These are phyloP conservation scores for Montipora cactus DNA, from an alignment of 64 coral and sea anemone species.

Conservation along the genomic window DNA sequence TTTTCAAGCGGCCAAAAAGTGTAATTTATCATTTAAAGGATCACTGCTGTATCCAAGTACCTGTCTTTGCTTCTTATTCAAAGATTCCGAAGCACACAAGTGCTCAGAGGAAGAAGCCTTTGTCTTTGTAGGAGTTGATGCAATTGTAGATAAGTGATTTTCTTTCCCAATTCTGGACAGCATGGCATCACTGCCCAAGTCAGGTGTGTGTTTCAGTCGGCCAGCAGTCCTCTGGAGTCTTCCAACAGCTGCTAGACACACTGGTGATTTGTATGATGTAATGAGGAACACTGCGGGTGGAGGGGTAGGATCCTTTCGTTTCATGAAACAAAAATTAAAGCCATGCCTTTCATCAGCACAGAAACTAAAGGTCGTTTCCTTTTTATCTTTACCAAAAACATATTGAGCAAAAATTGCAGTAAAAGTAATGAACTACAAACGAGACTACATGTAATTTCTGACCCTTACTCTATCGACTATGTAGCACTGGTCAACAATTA, in stretches of 20 bases:
- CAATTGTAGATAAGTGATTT: neutral
- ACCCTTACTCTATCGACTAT: too few species aligned
- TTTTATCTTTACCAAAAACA: too few species aligned
- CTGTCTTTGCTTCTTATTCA: conserved; percentile 32
- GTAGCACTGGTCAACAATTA: too few species aligned
- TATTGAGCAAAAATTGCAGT: too few species aligned
- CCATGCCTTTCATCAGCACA: too few species aligned
- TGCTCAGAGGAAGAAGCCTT: neutral
- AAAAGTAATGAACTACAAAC: too few species aligned
- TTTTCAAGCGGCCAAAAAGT: too few species aligned
- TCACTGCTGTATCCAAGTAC: neutral
- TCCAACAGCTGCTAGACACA: neutral
- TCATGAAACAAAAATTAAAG: neutral
- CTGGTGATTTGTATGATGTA: conserved; percentile 32
- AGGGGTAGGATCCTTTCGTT: conserved; percentile 42
- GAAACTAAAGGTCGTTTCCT: too few species aligned
- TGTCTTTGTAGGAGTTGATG: neutral
- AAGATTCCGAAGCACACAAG: neutral
- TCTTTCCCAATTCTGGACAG: neutral
- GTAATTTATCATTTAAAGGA: too few species aligned
- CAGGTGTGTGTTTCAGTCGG: conserved; percentile 25
- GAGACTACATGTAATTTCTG: too few species aligned
- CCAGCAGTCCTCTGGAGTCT: conserved; percentile 36
- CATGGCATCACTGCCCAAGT: neutral
- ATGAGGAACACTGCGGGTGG: conserved; percentile 8